Percentiles rank a stretch among this genome's conserved stretches.
phyloP scores from a whole-genome alignment of 2,113 vertebrate species.

The Tetraodon nigroviridis region DNA sequence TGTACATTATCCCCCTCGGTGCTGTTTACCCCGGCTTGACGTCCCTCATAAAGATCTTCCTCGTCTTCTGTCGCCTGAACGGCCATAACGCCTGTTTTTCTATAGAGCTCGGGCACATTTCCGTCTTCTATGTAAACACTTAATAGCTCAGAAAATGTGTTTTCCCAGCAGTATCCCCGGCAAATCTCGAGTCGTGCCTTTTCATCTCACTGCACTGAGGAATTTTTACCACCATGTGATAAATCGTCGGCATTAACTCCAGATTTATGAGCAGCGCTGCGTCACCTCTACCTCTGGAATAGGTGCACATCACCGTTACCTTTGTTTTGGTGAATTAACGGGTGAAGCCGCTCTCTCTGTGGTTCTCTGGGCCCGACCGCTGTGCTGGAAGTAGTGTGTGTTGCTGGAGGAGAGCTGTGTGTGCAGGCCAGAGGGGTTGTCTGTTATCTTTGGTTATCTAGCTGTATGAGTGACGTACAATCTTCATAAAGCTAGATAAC shows the following conservation, averaged over 20 bases:
- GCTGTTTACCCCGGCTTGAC: constrained; percentile 20
- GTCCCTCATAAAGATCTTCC: constrained; percentile 47
- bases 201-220: constrained; percentile 58
- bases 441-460: constrained; percentile 99
- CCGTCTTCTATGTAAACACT: constrained; percentile 48
- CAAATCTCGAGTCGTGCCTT: constrained; percentile 63
- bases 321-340: constrained; percentile 39
- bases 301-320: constrained; percentile 19
- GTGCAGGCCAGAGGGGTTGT: constrained; percentile 68
- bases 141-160: constrained; percentile 61
- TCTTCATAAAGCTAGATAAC: constrained; percentile 90
- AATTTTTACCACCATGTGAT: constrained; percentile 50
- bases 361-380: constrained; percentile 42
- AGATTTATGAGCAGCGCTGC: constrained; percentile 42
- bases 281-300: constrained; percentile 40
- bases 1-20: constrained; percentile 40
- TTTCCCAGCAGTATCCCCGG: constrained; percentile 54
- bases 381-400: constrained; percentile 16
- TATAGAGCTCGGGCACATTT: constrained; percentile 48
- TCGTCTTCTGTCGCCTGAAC: constrained; percentile 42
- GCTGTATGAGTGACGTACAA: constrained; percentile 97
- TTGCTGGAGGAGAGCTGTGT: constrained; percentile 9
- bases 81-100: constrained; percentile 40
- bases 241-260: constrained; percentile 47
- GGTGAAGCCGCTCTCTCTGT: constrained; percentile 23